phyloP scores from a whole-genome alignment of 35 echinoderm and acorn worm genomes.

The Amphiura filiformis region DNA sequence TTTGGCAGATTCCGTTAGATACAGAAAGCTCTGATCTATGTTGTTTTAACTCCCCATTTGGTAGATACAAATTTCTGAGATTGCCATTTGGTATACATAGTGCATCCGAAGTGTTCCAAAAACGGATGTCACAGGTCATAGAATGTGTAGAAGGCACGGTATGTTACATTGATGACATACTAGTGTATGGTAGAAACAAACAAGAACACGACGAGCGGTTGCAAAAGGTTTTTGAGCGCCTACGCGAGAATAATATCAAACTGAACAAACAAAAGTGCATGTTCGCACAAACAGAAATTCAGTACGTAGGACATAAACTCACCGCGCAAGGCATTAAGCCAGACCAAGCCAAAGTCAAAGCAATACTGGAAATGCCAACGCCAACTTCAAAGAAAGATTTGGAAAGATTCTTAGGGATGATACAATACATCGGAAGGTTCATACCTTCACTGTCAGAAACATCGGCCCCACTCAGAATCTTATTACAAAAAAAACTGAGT shows the following conservation, averaged over 20 bases:
- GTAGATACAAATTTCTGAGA: conserved; percentile 59
- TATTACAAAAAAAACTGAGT: conserved; percentile 27
- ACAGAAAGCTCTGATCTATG: conserved; percentile 51
- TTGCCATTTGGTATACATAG: conserved; percentile 64
- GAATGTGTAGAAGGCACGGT: conserved; percentile 25
- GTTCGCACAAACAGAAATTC: conserved; percentile 30
- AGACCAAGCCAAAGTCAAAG: conserved; percentile 35
- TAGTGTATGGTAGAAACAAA: conserved; percentile 32
- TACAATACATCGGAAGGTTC: conserved; percentile 30
- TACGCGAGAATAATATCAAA: conserved; percentile 31
- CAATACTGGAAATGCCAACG: conserved; percentile 32
- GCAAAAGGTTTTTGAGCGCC: conserved; percentile 10
- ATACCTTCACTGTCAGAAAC: conserved; percentile 33
- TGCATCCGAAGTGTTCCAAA: conserved; percentile 55
- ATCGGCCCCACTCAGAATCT: neutral
- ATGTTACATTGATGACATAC: conserved; percentile 39
- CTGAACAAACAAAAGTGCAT: conserved; percentile 38
- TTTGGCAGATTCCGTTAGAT: conserved; percentile 64
- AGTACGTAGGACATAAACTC: conserved; percentile 28
- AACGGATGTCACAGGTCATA: conserved; percentile 36
- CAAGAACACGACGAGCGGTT: conserved; percentile 37
- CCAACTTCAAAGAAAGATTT: conserved; percentile 33
- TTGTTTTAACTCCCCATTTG: conserved; percentile 64
- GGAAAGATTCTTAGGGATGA: conserved; percentile 35
- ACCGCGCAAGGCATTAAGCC: conserved; percentile 32